These are phyloP conservation scores for Trichomalopsis sarcophagae DNA, from an alignment of 1,140 invertebrate genomes.

Conservation along the genomic window DNA sequence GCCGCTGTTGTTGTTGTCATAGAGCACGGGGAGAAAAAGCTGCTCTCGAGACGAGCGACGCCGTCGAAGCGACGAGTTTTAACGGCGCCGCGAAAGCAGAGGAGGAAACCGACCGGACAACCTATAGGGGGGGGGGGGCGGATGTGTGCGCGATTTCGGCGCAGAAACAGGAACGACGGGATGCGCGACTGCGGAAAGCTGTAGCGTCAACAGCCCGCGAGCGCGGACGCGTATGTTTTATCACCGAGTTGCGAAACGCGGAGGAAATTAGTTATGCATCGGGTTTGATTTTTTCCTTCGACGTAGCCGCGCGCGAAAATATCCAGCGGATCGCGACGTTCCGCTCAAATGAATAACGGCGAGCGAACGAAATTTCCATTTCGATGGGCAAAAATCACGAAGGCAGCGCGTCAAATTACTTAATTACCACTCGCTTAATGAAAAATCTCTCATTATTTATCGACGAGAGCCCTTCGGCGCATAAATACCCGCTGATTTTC, in stretches of 20 bases:
- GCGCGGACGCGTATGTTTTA: neutral
- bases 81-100: slow-evolving; percentile 10
- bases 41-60: slow-evolving; percentile 32
- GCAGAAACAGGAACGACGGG: slow-evolving; percentile 2
- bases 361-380: too few relatives aligned
- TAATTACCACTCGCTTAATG: neutral
- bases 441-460: slow-evolving; percentile 35
- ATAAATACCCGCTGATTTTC: neutral
- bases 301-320: too few relatives aligned
- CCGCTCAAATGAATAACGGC: too few relatives aligned
- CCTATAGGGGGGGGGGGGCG: neutral
- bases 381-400: too few relatives aligned
- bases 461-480: neutral
- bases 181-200: neutral
- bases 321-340: too few relatives aligned
- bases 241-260: slow-evolving; percentile 8
- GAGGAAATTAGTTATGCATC: neutral
- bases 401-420: too few relatives aligned
- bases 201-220: neutral
- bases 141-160: slow-evolving; percentile 9
- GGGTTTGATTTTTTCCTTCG: neutral
- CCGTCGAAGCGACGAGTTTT: slow-evolving; percentile 46
- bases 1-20: neutral
- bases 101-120: slow-evolving; percentile 20
- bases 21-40: neutral